Evolutionary conservation across 2,888 invertebrate genomes (phyloP), one percentile per base, ranked within the genome.

Genomic region (Chrysina gloriosa): DNA sequence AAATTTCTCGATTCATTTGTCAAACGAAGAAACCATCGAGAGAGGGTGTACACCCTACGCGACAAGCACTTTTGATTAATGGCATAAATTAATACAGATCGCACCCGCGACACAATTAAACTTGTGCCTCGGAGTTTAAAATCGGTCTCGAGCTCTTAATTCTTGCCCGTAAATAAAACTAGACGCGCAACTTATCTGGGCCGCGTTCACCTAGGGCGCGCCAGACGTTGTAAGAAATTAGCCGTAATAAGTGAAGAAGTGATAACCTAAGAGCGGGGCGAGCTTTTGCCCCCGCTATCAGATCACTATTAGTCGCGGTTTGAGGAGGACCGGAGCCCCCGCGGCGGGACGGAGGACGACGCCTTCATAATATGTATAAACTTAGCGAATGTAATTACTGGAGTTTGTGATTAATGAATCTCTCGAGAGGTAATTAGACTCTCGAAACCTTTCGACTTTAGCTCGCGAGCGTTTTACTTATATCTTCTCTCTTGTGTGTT

Each of bases 381-480:
- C 81, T 81, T 81, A 76, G 81, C 80, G 78, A 81, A 81, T 80
- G 81, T 81, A 82, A 83, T 82, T 83, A 81, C 81, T 76, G 76
- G 80, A 81, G 81, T 81, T 81, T 80, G 81, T 83, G 83, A 83
- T 83, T 82, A 83, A 83, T 82, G 83, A 82, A 80, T 81, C 83
- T 81, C 82, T 76, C 71, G 83, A 81, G 83, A 80, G 82, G 82
- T 82, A 83, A 83, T 83, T 83, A 83, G 82, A 82, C 79, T n/a
- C n/a, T 78, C 78, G 75, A 78, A 80, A 81, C 81, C 81, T 81
- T 80, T 80, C 78, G 80, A 80, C 80, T 80, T 79, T 77, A 76
- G 77, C 77, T 78, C 76, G 76, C 74, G 76, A 78, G 78, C 77
- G 77, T 74, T 76, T 70, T 73, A 65, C 68, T 70, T 71, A 67